These are phyloP conservation scores for Molothrus ater DNA, from an alignment of 2,797 vertebrate species.

Conservation along the genomic window DNA sequence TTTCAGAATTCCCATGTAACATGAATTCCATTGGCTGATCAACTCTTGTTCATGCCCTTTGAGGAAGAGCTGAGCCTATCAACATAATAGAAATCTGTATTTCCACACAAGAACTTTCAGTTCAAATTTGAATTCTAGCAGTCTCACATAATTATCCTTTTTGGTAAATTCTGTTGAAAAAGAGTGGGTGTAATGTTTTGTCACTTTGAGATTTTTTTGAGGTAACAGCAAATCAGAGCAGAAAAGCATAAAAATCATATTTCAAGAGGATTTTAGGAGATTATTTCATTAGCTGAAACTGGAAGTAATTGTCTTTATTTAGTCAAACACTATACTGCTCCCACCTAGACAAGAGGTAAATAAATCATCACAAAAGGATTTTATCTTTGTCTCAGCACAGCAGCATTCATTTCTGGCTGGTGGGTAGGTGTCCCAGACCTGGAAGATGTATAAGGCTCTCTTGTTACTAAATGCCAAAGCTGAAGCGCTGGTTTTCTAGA, in stretches of 20 bases:
- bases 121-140: slow-evolving; percentile 4
- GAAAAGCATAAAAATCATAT: background rate
- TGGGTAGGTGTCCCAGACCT: background rate
- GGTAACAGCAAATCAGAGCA: background rate
- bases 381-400: background rate
- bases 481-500: background rate
- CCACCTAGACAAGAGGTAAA: background rate
- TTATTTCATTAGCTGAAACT: background rate
- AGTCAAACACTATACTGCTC: background rate
- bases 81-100: background rate
- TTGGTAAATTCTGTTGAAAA: background rate
- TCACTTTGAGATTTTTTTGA: background rate
- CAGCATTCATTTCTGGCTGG: background rate
- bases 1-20: slow-evolving; percentile 33
- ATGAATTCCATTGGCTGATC: slow-evolving; percentile 32
- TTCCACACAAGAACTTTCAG: background rate
- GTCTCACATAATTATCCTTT: background rate
- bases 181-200: slow-evolving; percentile 11
- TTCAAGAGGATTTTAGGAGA: background rate
- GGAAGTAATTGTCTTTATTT: background rate
- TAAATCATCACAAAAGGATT: background rate
- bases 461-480: background rate
- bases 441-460: background rate
- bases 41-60: slow-evolving; percentile 6
- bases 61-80: background rate